Evolutionary conservation across 2,888 invertebrate species (phyloP).

Genomic region (Gymnosoma rotundatum): DNA sequence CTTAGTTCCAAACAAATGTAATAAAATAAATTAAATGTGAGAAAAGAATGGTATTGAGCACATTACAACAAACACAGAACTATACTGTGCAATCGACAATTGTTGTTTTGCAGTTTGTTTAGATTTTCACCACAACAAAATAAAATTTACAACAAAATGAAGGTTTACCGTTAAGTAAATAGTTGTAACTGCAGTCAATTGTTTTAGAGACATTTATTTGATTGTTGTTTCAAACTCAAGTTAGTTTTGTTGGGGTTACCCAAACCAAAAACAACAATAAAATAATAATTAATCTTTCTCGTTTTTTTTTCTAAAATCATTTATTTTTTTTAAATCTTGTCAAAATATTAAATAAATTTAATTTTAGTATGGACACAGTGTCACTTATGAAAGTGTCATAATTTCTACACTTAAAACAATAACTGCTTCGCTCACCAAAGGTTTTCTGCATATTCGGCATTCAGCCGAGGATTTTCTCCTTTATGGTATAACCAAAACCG

Average conservation of each 20-base stretch:
- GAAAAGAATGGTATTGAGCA: conserved; percentile 11
- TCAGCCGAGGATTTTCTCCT: too few species aligned
- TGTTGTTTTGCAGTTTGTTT: conserved; percentile 25
- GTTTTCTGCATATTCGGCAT: too few species aligned
- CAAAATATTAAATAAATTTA: too few species aligned
- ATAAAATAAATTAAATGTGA: conserved; percentile 39
- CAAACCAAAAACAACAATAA: too few species aligned
- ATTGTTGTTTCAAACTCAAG: background rate
- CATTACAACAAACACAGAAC: conserved; percentile 23
- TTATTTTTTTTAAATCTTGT: too few species aligned
- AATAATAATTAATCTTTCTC: too few species aligned
- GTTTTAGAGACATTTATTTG: background rate
- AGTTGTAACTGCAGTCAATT: background rate
- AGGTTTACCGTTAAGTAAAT: conserved; percentile 27
- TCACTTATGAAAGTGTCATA: too few species aligned
- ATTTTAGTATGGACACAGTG: too few species aligned
- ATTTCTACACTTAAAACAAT: too few species aligned
- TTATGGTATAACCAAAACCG: too few species aligned
- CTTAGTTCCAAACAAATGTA: conserved; percentile 34
- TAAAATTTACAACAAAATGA: background rate
- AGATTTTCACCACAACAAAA: background rate
- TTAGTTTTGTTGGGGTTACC: background rate
- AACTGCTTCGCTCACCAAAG: too few species aligned
- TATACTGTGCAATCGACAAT: conserved; percentile 41
- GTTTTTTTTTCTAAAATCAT: too few species aligned